Conservation (phyloP, 2,888 invertebrate species). For the Noctua janthina region DNA sequence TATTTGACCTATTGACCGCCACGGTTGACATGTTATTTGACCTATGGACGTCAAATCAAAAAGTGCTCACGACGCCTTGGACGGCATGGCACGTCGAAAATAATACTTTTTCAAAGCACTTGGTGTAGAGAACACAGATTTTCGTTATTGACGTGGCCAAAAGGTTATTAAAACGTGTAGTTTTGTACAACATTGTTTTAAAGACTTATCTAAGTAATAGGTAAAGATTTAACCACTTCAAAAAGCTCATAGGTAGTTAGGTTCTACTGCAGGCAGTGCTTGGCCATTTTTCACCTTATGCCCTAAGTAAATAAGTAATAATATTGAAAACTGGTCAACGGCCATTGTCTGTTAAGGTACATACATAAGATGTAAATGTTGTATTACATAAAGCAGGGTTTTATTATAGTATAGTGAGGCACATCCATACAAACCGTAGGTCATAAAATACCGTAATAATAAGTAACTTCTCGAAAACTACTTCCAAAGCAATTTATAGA, state of each 20-base stretch:
- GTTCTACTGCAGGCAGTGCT: background rate
- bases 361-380: background rate
- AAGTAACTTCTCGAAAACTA: slow-evolving; percentile 2
- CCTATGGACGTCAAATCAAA: too few relatives aligned
- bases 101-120: too few relatives aligned
- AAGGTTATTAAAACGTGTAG: too few relatives aligned
- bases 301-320: background rate
- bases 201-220: background rate
- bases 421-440: slow-evolving; percentile 14
- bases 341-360: background rate
- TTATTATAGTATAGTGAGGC: slow-evolving; percentile 27
- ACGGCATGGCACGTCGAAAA: too few relatives aligned
- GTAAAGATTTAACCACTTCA: background rate
- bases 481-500: slow-evolving; percentile 26
- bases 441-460: background rate
- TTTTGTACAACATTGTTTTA: background rate
- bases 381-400: background rate
- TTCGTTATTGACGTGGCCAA: too few relatives aligned
- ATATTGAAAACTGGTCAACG: background rate
- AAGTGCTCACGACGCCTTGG: too few relatives aligned
- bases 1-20: background rate
- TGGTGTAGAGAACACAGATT: too few relatives aligned
- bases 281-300: background rate
- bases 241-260: background rate
- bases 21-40: too few relatives aligned